Evolutionary conservation across 2,888 invertebrate genomes (phyloP), one percentile per base, ranked within the genome.

Genomic region (Synergus japonicus): DNA sequence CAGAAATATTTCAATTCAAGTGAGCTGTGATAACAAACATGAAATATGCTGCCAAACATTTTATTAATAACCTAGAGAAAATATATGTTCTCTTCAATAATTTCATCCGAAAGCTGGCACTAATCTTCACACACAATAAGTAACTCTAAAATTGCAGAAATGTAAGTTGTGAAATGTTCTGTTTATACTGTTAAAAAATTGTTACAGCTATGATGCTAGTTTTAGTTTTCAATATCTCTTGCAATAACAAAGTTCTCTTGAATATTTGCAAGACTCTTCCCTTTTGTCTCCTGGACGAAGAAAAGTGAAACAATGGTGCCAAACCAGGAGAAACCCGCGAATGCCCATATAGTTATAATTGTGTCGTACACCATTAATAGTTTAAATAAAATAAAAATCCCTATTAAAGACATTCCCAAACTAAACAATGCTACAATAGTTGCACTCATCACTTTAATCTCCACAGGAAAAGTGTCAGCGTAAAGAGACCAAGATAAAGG

Each of bases 401-500:
- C 77, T n/a, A 86, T 29, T 46, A 90, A 76, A n/a, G 88, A 88
- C 10, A 89, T 43, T 9, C 88, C 69, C 90, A 89, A 91, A 76
- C 86, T 88, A 37, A 88, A 77, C 22, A 86, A 79, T 15, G 83
- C 83, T 7, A 84, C 84, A 37, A 77, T 65, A 4, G 87, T 84
- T 2, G 88, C 87, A 4, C 86, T 87, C 2, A 78, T 43, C 0
- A 85, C 69, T 78, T 86, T 87, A 54, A 90, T 79, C 79, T 90
- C 86, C 78, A 85, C 76, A 1, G 92, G 92, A 65, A 90, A 88
- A 13, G 83, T 83, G 81, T 92, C 91, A 22, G 89, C 88, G 15
- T 91, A 46, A n/a, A 91, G 76, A 10, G 90, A 86, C 90, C 89
- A 91, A 22, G 89, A 87, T 64, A 90, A 86, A 9, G 91, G 91